phyloP scores from a whole-genome alignment of 2,113 vertebrate species.

The Pampusana beccarii region DNA sequence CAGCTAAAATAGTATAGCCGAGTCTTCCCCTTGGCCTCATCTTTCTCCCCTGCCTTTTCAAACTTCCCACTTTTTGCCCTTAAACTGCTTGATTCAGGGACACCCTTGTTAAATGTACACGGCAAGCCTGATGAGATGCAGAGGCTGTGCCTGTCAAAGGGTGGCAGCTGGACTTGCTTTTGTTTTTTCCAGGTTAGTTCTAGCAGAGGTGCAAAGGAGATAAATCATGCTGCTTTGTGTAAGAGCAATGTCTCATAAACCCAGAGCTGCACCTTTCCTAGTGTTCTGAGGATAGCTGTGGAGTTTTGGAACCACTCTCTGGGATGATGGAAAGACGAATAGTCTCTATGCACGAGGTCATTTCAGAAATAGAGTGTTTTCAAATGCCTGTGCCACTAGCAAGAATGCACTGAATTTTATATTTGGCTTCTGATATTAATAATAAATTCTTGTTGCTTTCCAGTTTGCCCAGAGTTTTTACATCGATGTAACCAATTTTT shows the following conservation, averaged over 20 bases:
- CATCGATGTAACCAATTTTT: conserved; percentile 60
- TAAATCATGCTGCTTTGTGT: not conserved
- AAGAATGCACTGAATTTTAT: conserved; percentile 67
- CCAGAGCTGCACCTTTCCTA: not conserved
- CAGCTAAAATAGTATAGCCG: not conserved
- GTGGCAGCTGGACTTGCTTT: not conserved
- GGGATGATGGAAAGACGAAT: not conserved
- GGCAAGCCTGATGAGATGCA: not conserved
- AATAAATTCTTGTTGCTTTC: conserved; percentile 89
- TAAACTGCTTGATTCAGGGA: not conserved
- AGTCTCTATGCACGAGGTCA: conserved; percentile 79
- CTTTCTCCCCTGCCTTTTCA: not conserved
- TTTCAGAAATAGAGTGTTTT: conserved; percentile 85
- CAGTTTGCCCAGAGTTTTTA: conserved; percentile 84
- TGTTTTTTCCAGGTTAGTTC: not conserved
- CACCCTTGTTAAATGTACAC: not conserved
- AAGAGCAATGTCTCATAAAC: not conserved
- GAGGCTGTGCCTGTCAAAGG: not conserved
- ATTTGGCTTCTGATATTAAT: conserved; percentile 84
- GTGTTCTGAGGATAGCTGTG: not conserved
- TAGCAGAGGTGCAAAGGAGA: not conserved
- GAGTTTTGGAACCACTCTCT: conserved; percentile 45
- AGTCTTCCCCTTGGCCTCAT: not conserved
- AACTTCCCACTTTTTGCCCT: not conserved
- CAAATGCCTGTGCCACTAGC: conserved; percentile 64